Conservation (phyloP, 1,140 invertebrate genomes). For the Ceratosolen fusciceps region DNA sequence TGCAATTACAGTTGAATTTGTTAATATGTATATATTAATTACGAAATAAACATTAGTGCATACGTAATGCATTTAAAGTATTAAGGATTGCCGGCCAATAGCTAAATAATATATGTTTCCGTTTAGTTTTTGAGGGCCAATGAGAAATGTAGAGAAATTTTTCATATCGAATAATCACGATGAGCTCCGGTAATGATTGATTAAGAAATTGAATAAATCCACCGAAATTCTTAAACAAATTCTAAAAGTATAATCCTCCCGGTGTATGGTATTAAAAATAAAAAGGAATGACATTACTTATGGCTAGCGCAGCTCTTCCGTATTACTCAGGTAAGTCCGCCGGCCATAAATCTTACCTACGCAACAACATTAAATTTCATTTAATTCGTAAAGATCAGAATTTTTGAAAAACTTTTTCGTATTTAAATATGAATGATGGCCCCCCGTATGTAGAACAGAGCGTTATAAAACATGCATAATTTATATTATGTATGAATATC, state of each 20-base stretch:
- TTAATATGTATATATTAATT: too few relatives aligned
- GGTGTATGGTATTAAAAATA: not conserved
- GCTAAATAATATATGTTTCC: not conserved
- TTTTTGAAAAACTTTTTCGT: not conserved
- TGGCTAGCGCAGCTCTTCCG: not conserved
- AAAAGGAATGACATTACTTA: not conserved
- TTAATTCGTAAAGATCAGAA: not conserved
- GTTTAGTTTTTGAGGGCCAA: not conserved
- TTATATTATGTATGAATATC: not conserved
- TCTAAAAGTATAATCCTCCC: not conserved
- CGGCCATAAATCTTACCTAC: not conserved
- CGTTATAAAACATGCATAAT: conserved; percentile 9
- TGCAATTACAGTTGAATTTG: too few relatives aligned
- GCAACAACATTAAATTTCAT: not conserved
- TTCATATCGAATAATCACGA: not conserved
- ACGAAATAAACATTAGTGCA: too few relatives aligned
- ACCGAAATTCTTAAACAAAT: not conserved
- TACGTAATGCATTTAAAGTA: not conserved
- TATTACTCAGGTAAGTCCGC: not conserved
- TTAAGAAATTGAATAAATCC: not conserved
- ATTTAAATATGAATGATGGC: conserved; percentile 5
- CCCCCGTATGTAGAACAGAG: not conserved
- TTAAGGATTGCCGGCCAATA: too few relatives aligned
- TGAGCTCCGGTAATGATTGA: not conserved
- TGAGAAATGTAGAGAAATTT: not conserved